Conservation (phyloP, 2,113 vertebrate species). For the Melanerpes formicivorus region DNA sequence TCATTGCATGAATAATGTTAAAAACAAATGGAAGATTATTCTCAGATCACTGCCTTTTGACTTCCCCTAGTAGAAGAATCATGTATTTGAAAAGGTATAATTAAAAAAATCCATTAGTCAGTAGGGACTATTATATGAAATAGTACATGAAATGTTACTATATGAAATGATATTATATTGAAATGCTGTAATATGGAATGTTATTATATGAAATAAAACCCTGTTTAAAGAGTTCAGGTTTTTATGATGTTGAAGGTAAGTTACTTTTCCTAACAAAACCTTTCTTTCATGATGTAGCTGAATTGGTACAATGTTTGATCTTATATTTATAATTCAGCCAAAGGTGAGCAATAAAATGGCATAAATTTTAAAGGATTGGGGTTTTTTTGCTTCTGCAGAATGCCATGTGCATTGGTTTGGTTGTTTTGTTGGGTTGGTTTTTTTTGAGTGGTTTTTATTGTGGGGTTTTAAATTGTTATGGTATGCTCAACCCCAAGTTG, state of each 20-base stretch:
- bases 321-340: not conserved
- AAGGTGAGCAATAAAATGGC: not conserved
- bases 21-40: not conserved
- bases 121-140: not conserved
- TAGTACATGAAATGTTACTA: not conserved
- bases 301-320: not conserved
- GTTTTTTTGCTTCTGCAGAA: not conserved
- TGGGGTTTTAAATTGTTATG: not conserved
- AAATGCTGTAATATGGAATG: no score
- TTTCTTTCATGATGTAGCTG: not conserved
- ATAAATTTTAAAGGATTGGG: not conserved
- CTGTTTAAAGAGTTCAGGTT: not conserved
- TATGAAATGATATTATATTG: not conserved
- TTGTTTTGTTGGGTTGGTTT: not conserved
- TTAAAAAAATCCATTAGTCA: not conserved
- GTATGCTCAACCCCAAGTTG: not conserved
- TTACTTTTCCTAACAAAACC: not conserved
- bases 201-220: no score
- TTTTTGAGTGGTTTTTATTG: not conserved
- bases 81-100: not conserved
- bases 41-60: not conserved
- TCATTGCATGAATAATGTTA: not conserved
- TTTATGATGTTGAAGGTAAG: not conserved
- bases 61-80: not conserved
- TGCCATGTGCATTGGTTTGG: rapidly evolving